Base-by-base conservation (phyloP, 2,797 vertebrate species). In the Strix occidentalis region DNA sequence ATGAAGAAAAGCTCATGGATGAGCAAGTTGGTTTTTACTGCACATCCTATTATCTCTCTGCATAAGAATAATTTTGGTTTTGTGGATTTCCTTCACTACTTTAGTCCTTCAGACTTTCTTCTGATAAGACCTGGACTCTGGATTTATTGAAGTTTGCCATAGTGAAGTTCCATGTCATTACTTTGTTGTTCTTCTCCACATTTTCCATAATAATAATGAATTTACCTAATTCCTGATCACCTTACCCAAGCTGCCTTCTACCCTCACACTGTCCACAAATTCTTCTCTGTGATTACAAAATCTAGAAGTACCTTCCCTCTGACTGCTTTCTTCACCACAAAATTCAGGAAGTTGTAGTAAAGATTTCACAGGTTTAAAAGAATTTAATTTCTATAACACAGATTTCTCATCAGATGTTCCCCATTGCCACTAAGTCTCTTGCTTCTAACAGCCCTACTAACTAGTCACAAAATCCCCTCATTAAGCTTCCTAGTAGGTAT, bases 381-480 rank as follows among this genome's bases (percentile, higher is more conserved):
- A 33, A 39, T 51, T 77, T 35, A 41, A 66, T 81, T 43, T 76
- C 25, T 56, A 2, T 23, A 91, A 57, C 23, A 45, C 23, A 65
- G 6, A 7, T 54, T 48, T 75, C 15, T 87, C 29, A 48, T 51
- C 29, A 71, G 11, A 54, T 35, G 13, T 45, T 74, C 13, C 24
- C 13, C 5, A 18, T 10, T 45, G 26, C 5, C 7, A 43, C 11
- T n/a, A 65, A 48, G 7, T 43, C 5, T 58, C n/a, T 68, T 75
- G 4, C 20, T 69, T 92, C 16, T 33, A 74, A 45, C 8, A 64
- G 10, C 3, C 24, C 9, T 71, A 33, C 11, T 43, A 57, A 11
- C 17, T 33, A 51, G 24, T 35, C 26, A 68, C n/a, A 54, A 60
- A 77, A 17, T 0, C 0, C 1, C 1, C 8, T 83, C 13, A 35